These are phyloP conservation scores for Ailurus styani DNA, from an alignment of 2,113 vertebrate genomes.

Conservation along the genomic window DNA sequence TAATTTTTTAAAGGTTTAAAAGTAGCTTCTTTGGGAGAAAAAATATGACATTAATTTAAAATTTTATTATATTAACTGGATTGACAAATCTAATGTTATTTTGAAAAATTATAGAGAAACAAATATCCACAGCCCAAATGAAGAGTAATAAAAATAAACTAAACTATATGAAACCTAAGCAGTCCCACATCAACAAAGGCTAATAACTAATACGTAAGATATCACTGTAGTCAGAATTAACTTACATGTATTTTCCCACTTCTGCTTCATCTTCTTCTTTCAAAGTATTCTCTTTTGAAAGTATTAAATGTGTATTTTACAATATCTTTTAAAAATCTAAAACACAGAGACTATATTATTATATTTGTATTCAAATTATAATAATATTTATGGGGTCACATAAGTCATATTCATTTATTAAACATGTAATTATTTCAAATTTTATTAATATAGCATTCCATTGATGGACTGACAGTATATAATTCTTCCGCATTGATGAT, in stretches of 20 bases:
- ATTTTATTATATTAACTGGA: not conserved
- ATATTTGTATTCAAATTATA: not conserved
- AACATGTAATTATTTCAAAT: not conserved
- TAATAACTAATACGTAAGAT: not conserved
- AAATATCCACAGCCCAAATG: not conserved
- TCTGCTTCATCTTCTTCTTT: not conserved
- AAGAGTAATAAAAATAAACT: not conserved
- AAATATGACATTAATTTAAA: not conserved
- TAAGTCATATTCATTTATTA: not conserved
- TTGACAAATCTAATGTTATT: not conserved
- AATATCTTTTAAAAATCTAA: not conserved
- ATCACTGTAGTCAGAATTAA: not conserved
- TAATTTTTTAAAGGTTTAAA: not conserved
- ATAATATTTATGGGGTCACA: not conserved
- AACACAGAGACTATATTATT: not conserved
- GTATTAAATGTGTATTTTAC: not conserved
- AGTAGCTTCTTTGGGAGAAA: not conserved
- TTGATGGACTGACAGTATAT: not conserved
- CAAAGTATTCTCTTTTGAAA: not conserved
- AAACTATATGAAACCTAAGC: not conserved
- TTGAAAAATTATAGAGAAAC: not conserved
- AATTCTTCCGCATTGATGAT: constrained; percentile 41
- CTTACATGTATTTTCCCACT: not conserved
- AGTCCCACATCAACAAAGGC: not conserved
- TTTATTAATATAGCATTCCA: not conserved